phyloP scores from a whole-genome alignment of 2,113 vertebrate species.

The Corvus hawaiiensis region DNA sequence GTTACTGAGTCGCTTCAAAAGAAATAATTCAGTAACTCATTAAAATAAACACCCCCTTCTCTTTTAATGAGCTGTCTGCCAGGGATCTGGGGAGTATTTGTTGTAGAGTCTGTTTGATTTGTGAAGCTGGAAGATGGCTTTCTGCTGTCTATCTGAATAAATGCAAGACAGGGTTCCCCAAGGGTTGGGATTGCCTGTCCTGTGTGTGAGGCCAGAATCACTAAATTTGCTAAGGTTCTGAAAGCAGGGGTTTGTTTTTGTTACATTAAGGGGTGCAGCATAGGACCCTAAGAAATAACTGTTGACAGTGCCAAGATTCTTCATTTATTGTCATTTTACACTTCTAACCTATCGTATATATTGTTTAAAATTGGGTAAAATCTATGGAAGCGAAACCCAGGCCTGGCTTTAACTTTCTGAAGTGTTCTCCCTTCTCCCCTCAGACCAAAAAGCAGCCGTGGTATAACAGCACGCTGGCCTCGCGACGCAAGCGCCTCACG shows the following conservation, averaged over 20 bases:
- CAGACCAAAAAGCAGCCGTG: slow-evolving; percentile 95
- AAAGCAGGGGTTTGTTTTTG: neutral
- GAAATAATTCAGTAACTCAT: neutral
- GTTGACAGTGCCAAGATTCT: neutral
- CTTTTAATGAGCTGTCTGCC: neutral
- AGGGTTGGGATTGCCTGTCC: neutral
- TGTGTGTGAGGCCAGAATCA: accelerated
- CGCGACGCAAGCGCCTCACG: slow-evolving; percentile 90
- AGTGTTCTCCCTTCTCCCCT: neutral
- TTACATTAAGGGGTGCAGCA: neutral
- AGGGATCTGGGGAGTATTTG: neutral
- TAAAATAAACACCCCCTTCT: neutral
- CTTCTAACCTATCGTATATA: neutral
- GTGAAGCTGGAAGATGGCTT: neutral
- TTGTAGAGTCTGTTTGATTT: neutral
- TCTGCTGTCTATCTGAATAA: neutral
- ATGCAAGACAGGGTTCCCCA: neutral
- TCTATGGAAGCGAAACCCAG: neutral
- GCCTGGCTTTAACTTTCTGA: neutral
- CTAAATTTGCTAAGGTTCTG: neutral
- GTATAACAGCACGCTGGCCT: slow-evolving; percentile 96
- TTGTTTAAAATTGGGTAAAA: neutral
- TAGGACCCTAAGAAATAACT: neutral
- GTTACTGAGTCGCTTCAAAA: neutral
- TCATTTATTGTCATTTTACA: neutral